These are phyloP conservation scores for Uria lomvia DNA, from an alignment of 2,113 vertebrate genomes.

Conservation along the genomic window DNA sequence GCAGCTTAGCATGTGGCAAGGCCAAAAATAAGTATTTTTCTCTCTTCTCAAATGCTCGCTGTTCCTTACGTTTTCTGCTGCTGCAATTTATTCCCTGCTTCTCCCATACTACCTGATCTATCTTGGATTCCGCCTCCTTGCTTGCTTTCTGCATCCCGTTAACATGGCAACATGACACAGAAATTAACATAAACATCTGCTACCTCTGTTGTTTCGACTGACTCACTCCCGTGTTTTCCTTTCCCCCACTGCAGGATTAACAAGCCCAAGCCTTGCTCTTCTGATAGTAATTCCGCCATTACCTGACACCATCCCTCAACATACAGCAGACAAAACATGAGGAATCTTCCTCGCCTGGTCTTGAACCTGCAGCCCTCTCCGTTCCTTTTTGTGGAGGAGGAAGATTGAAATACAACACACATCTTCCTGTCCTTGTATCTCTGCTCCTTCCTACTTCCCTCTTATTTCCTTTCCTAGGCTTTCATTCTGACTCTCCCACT, in stretches of 20 bases:
- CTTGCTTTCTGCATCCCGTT: neutral
- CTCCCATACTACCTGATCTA: neutral
- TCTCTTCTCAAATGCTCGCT: neutral
- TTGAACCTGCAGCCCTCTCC: neutral
- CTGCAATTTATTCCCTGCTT: neutral
- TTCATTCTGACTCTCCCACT: neutral
- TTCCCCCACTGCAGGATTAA: neutral
- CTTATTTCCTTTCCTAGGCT: neutral
- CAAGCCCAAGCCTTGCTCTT: neutral
- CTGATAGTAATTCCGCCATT: neutral
- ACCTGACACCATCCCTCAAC: neutral
- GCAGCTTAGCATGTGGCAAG: neutral
- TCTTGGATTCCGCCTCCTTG: neutral
- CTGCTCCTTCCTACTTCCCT: neutral
- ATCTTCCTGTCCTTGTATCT: neutral
- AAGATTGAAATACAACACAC: neutral
- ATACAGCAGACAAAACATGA: neutral
- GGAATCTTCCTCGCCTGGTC: neutral
- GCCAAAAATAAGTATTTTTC: neutral
- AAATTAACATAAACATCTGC: neutral
- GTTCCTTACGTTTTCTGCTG: neutral
- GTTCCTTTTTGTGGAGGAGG: neutral
- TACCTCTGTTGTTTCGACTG: neutral
- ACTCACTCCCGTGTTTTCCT: neutral
- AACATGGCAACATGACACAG: neutral